These are phyloP conservation scores for Rhegmatorhina hoffmannsi DNA, from an alignment of 2,113 vertebrate genomes.

Conservation along the genomic window DNA sequence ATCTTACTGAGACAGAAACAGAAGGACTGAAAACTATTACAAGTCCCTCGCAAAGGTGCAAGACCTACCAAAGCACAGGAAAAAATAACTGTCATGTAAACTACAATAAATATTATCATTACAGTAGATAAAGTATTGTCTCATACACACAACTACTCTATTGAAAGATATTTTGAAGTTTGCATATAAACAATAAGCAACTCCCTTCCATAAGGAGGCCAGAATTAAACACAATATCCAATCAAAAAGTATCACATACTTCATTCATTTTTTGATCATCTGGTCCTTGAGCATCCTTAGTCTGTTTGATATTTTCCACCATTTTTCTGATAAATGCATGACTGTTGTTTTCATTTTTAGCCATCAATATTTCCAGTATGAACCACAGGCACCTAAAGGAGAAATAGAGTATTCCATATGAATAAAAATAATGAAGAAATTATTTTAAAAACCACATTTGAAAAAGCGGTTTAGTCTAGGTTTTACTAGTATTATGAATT, in stretches of 20 bases:
- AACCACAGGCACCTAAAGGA: slow-evolving; percentile 93
- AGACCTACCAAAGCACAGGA: not conserved
- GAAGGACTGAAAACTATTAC: not conserved
- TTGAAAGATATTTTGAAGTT: not conserved
- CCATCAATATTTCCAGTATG: slow-evolving; percentile 96
- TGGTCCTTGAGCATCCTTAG: slow-evolving; percentile 94
- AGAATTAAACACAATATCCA: not conserved
- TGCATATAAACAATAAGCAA: not conserved
- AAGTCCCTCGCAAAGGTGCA: not conserved
- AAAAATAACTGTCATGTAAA: not conserved
- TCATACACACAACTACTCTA: not conserved
- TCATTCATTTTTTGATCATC: slow-evolving; percentile 95
- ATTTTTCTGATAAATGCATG: slow-evolving; percentile 99
- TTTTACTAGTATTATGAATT: not conserved
- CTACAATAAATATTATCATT: not conserved
- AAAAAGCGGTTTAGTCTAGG: not conserved
- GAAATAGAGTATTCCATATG: not conserved
- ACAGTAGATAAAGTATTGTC: not conserved
- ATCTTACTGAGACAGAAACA: not conserved
- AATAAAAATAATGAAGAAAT: not conserved
- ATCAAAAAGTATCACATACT: slow-evolving; percentile 74
- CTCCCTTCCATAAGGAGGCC: not conserved
- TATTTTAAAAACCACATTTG: not conserved
- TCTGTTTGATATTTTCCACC: slow-evolving; percentile 99
- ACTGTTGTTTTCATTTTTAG: slow-evolving; percentile 99